phyloP scores from a whole-genome alignment of 2,888 invertebrate species.

The Nephrotoma appendiculata region DNA sequence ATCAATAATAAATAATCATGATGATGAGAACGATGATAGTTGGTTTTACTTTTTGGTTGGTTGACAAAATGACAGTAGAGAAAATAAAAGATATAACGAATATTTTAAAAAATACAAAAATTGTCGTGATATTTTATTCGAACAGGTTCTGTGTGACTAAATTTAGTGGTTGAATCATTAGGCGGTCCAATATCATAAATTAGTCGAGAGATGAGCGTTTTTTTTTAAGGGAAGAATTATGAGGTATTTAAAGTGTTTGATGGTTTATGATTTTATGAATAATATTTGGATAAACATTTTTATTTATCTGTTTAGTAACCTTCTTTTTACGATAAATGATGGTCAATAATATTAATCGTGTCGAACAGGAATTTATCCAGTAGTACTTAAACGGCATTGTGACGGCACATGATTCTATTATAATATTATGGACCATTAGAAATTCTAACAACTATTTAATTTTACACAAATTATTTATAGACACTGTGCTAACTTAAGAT shows the following conservation, averaged over 20 bases:
- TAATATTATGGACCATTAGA: too few species aligned
- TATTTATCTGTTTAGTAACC: neutral
- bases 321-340: neutral
- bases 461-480: too few species aligned
- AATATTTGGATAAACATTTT: neutral
- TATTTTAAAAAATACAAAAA: neutral
- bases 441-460: too few species aligned
- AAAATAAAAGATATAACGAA: neutral
- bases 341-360: too few species aligned
- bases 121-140: neutral
- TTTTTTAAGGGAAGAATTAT: neutral
- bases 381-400: too few species aligned
- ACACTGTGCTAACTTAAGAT: too few species aligned
- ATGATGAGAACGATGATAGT: neutral
- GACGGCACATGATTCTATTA: too few species aligned
- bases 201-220: neutral
- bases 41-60: neutral
- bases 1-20: neutral
- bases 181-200: neutral
- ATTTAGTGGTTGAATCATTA: neutral
- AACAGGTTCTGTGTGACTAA: neutral
- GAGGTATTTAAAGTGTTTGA: neutral
- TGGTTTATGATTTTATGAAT: neutral
- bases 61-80: neutral
- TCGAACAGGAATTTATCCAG: too few species aligned